Base-by-base conservation (phyloP, 2,888 invertebrate genomes). In the Trissonchulus latispiculum region DNA sequence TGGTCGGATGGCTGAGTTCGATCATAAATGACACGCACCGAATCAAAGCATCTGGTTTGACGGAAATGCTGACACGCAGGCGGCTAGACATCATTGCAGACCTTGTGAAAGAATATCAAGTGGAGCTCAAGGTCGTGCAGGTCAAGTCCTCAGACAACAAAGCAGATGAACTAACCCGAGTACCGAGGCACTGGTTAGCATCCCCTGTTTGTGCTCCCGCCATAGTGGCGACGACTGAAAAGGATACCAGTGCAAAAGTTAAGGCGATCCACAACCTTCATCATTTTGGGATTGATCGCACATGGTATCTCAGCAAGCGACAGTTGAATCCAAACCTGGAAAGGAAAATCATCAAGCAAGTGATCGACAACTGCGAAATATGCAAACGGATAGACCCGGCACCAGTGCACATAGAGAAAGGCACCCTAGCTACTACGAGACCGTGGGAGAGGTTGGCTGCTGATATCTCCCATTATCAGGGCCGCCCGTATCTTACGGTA, bases 281-380 rank as follows among this genome's bases (percentile, higher is more conserved):
- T n/a, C 69, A 68, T 68, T 36, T 68, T 3, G 29, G 69, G 15
- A n/a, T 68, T 23, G n/a, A 68, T 8, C 8, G 69, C 31, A 68
- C 69, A 36, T n/a, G 2, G 8, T 68, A 68, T 33, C n/a, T 32
- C 8, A n/a, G n/a, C 36, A 68, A 68, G n/a, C 2, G n/a, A 36
- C 69, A 33, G 8, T 15, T 64, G 8, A 28, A n/a, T 15, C 8
- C n/a, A n/a, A 64, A 64, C 31, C 8, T 33, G 28, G 28, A 15
- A 8, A 15, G 8, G 28, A 28, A 29, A 8, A 29, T 18, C 64
- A 36, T 68, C 15, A 33, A 68, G 36, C 2, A 3, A 68, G 69
- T 68, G n/a, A n/a, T 68, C n/a, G 36, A 23, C 32, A 68, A 68
- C 33, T 68, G 69, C 36, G 32, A n/a, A 15, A n/a, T 15, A n/a